These are phyloP conservation scores for Acrobeloides nanus DNA, from an alignment of 2,888 invertebrate genomes.

Conservation along the genomic window DNA sequence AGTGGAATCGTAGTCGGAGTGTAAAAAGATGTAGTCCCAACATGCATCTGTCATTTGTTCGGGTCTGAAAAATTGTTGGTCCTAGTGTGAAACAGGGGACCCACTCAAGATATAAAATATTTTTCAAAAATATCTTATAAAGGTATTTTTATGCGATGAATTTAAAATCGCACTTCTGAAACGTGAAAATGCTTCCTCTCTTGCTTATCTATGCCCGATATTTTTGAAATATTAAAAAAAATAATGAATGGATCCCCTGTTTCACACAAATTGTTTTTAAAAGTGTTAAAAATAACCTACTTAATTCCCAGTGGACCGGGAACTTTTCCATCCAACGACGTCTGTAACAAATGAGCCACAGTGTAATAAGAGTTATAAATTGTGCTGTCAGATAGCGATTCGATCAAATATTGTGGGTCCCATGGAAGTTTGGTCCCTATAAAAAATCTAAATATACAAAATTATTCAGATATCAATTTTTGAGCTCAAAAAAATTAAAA, in stretches of 20 bases:
- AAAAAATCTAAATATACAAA: no score
- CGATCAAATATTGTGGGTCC: constrained; percentile 93
- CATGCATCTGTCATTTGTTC: constrained; percentile 79
- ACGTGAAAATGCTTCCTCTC: no score
- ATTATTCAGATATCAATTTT: no score
- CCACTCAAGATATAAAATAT: no score
- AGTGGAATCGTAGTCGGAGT: constrained; percentile 50
- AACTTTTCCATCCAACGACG: constrained; percentile 62
- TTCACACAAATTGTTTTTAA: neutral
- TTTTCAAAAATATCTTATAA: no score
- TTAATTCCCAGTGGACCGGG: constrained; percentile 57
- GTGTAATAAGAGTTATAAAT: constrained; percentile 98
- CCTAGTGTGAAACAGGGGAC: no score
- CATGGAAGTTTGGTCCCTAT: constrained; percentile 87
- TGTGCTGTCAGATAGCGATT: constrained; percentile 95
- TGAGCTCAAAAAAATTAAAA: no score
- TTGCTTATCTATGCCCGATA: no score
- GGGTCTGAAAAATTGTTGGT: constrained; percentile 61
- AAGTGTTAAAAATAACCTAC: constrained; percentile 41
- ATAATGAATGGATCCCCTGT: neutral
- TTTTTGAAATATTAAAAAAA: constrained; percentile 1
- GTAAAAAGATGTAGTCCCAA: constrained; percentile 86
- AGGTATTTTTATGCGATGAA: no score
- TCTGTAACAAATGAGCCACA: constrained; percentile 80
- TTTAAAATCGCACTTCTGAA: no score